Evolutionary conservation across 2,797 vertebrate species (phyloP), one percentile per base, ranked within the genome.

Genomic region (Typhlichthys eigenmanni): DNA sequence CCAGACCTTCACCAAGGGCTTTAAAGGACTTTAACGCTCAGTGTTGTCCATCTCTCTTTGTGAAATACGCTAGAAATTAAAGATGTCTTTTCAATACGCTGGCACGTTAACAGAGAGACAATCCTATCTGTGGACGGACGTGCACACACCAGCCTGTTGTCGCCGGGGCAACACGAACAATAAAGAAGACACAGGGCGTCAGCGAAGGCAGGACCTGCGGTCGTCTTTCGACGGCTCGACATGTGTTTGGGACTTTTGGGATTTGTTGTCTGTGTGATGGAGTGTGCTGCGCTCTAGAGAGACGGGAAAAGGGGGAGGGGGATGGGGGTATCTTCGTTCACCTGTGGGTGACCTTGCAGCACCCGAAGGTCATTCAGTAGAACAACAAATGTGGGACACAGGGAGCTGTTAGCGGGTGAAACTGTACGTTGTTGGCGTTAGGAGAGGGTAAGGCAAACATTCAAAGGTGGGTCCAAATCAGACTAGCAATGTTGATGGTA

Each of bases 221-320:
- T 69, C 62, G 55, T 76, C 69, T 76, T 47, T 78, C 74, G 49
- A 58, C 74, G 56, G 64, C 68, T 68, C 60, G 66, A 47, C 66
- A 63, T 84, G 74, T 74, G 84, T 87, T 82, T 78, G 5, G 34
- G 78, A 65, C 60, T 58, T 60, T 53, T 13, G 75, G 69, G 82
- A 84, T 63, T 64, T 70, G 81, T 80, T 82, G 81, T 79, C 79
- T 32, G 52, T 5, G 63, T 82, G 87, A 89, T 85, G 54, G 73
- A 79, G 77, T 72, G 69, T 60, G 61, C 47, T 50, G 64, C 68
- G 49, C 66, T 80, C 61, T 47, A 24, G 13, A 13, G 58, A 60
- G 19, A 19, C 19, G 19, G 43, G 52, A 53, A 2, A 29, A 1
- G 4, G 51, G 38, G 58, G 69, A 62, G 70, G 84, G 65, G 63